Percentiles rank a stretch among this genome's conserved stretches.
Conservation (phyloP, 2,797 vertebrate genomes). For the Semaprochilodus insignis region DNA sequence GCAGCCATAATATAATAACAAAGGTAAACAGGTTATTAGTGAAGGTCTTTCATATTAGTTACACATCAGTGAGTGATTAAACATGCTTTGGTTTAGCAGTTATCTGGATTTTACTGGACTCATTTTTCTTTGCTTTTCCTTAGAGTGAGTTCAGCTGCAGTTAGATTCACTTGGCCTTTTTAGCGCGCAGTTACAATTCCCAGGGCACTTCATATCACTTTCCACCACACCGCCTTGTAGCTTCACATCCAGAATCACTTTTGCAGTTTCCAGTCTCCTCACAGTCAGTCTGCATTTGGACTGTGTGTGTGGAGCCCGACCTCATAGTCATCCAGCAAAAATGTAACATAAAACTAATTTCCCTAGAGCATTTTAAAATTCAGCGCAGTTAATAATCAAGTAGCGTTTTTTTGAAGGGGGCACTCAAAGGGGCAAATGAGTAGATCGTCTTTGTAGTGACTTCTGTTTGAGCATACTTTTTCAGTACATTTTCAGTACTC, state of each 20-base stretch:
- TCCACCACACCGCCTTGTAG: background rate
- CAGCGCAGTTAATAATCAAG: background rate
- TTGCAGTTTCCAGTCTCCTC: background rate
- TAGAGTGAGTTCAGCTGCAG: background rate
- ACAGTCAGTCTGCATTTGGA: background rate
- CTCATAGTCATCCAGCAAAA: background rate
- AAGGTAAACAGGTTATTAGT: background rate
- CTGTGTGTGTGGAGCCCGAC: background rate
- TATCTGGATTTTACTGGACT: background rate
- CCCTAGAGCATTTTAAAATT: background rate
- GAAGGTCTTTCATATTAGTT: slow-evolving; percentile 5
- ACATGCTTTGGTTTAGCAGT: background rate
- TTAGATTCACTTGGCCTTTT: background rate
- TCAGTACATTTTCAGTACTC: background rate
- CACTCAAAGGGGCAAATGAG: background rate
- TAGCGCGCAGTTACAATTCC: background rate
- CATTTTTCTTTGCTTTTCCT: background rate
- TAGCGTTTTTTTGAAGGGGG: background rate
- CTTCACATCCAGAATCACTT: background rate
- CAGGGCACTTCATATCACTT: slow-evolving; percentile 1
- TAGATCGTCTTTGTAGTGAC: background rate
- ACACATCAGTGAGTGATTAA: slow-evolving; percentile 12
- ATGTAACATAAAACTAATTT: slow-evolving; percentile 6
- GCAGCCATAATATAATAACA: background rate
- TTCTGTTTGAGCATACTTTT: background rate